Evolutionary conservation across 2,888 invertebrate species (phyloP).

Genomic region (Baronia brevicornis): DNA sequence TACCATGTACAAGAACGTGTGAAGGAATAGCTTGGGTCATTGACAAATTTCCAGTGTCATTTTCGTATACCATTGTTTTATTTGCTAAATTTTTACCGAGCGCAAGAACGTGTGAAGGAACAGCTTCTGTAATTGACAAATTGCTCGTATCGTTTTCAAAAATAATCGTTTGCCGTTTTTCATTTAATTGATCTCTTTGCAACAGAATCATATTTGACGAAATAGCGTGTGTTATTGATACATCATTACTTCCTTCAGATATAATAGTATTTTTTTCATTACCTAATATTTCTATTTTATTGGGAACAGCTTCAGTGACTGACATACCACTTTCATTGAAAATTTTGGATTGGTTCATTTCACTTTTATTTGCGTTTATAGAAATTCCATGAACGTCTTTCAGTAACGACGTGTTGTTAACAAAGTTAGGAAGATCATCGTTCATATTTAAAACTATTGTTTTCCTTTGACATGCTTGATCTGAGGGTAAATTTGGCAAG

Average conservation of each 20-base stretch:
- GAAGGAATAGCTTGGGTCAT: too few species aligned
- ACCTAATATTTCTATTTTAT: slow-evolving; percentile 4
- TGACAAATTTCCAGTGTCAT: too few species aligned
- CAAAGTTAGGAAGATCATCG: slow-evolving; percentile 53
- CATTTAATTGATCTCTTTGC: neutral
- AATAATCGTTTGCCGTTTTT: too few species aligned
- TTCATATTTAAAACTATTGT: slow-evolving; percentile 46
- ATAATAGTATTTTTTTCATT: slow-evolving; percentile 9
- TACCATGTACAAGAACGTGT: too few species aligned
- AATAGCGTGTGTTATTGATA: too few species aligned
- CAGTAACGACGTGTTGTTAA: slow-evolving; percentile 19
- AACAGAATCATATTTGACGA: neutral
- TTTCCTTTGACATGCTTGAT: slow-evolving; percentile 34
- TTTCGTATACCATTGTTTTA: too few species aligned
- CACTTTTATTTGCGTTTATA: slow-evolving; percentile 2
- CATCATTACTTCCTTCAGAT: slow-evolving; percentile 4
- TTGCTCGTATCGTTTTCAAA: too few species aligned
- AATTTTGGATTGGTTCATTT: slow-evolving; percentile 8
- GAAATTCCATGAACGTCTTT: slow-evolving; percentile 1
- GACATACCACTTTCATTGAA: slow-evolving; percentile 20
- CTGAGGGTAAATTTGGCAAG: slow-evolving; percentile 18
- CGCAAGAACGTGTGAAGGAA: too few species aligned
- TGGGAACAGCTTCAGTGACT: slow-evolving; percentile 14
- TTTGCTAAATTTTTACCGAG: too few species aligned
- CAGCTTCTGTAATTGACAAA: too few species aligned